Percentiles rank a stretch among this genome's conserved stretches.
These are phyloP conservation scores for Anoplolepis gracilipes DNA, from an alignment of 1,140 invertebrate species.

Conservation along the genomic window DNA sequence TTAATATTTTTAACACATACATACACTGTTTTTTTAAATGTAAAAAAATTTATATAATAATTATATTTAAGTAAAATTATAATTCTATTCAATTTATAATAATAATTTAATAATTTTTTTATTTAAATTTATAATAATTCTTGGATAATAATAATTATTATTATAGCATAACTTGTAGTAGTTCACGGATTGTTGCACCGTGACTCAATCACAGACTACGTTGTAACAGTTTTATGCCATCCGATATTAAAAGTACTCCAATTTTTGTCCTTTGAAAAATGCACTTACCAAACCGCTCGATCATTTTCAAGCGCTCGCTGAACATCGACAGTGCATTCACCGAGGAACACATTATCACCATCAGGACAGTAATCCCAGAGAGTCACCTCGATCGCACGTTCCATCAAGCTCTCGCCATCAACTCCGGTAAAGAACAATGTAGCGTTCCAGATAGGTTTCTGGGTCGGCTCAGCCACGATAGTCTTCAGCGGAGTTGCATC, in stretches of 20 bases:
- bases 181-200: neutral
- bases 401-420: conserved; percentile 91
- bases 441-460: conserved; percentile 96
- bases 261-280: neutral
- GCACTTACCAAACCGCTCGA: conserved; percentile 90
- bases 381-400: conserved; percentile 93
- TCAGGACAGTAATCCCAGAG: conserved; percentile 94
- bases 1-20: too few relatives aligned
- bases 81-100: neutral
- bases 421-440: conserved; percentile 93
- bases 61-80: neutral
- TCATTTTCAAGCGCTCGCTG: conserved; percentile 94
- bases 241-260: neutral
- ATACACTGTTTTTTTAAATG: too few relatives aligned
- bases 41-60: conserved; percentile 8
- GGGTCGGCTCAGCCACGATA: conserved; percentile 92
- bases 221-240: neutral
- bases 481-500: conserved; percentile 91
- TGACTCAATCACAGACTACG: neutral
- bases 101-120: neutral
- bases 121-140: neutral
- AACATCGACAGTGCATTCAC: conserved; percentile 93
- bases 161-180: neutral
- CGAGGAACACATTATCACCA: conserved; percentile 93
- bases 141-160: neutral